Evolutionary conservation across 2,888 invertebrate genomes (phyloP).

Genomic region (Dicyrtomina minuta): DNA sequence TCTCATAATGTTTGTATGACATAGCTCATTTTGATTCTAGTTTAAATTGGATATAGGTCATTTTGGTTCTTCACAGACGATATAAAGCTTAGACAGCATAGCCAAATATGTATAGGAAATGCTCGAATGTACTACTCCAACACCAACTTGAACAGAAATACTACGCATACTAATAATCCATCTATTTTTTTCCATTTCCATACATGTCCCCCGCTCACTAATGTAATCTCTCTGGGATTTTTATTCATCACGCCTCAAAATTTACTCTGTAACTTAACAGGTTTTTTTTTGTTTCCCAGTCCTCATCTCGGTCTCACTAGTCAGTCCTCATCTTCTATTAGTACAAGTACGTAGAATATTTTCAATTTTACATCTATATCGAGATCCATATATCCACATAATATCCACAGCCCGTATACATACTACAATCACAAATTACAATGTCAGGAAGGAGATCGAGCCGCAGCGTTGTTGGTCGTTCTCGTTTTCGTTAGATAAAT

Average conservation of each 20-base stretch:
- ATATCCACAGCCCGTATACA: no score
- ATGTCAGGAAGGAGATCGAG: slow-evolving; percentile 9
- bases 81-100: slow-evolving; percentile 15
- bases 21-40: no score
- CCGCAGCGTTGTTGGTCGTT: no score
- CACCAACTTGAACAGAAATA: not conserved
- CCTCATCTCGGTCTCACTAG: not conserved
- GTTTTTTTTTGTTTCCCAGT: not conserved
- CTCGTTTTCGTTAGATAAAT: no score
- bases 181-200: no score
- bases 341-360: not conserved
- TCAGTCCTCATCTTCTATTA: not conserved
- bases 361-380: not conserved
- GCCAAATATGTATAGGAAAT: slow-evolving; percentile 13
- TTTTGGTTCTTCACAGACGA: no score
- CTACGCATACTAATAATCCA: no score
- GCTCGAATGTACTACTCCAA: slow-evolving; percentile 2
- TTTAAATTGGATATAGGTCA: no score
- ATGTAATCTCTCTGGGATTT: slow-evolving; percentile 11
- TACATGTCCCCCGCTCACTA: slow-evolving; percentile 15
- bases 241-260: slow-evolving; percentile 23
- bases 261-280: slow-evolving; percentile 14
- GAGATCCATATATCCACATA: not conserved
- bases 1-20: no score
- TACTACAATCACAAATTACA: slow-evolving; percentile 14